Base-by-base conservation (phyloP, 2,113 vertebrate species). In the Marmota monax region DNA sequence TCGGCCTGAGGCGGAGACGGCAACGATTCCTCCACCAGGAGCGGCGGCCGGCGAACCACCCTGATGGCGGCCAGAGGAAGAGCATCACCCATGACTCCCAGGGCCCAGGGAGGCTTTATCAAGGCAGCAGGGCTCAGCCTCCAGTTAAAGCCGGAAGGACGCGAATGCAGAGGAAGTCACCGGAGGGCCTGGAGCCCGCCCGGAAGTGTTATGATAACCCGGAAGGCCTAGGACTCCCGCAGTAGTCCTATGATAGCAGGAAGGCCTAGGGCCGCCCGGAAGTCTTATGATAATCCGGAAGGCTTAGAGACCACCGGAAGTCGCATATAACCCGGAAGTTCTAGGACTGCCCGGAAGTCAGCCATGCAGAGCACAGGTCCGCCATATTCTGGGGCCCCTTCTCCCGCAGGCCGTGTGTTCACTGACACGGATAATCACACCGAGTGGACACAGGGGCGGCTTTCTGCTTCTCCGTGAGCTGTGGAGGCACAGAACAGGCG, bases 391-490 rank as follows among this genome's bases (percentile, higher is more conserved):
- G 7, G 51, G 48, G 29, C 20, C 25, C 4, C 11, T 61, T 56
- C 39, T 13, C 6, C 0, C 11, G 34, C 32, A 4, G 7, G 2
- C 42, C 3, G 2, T 9, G n/a, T 4, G 0, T 5, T 25, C 51
- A 2, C 48, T 23, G 42, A 27, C 25, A 37, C 48, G 70, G 74
- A 45, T 25, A 6, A 18, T 11, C 8, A 10, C 0, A 72, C 32
- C 23, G 3, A 3, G 0, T 10, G 88, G n/a, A 8, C 5, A 12
- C 72, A 79, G 23, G 39, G 5, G 78, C 8, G 29, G 37, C 65
- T 9, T 16, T 11, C 18, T 10, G 4, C 78, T 29, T 74, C 70
- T 39, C 74, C 58, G 22, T 16, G 72, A 90, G 37, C 82, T 48
- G n/a, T 20, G 70, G 70, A 39, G 61, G 70, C 37, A 5, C 61